Conservation (phyloP, 1,140 invertebrate species). For the Neodiprion pinetum region DNA sequence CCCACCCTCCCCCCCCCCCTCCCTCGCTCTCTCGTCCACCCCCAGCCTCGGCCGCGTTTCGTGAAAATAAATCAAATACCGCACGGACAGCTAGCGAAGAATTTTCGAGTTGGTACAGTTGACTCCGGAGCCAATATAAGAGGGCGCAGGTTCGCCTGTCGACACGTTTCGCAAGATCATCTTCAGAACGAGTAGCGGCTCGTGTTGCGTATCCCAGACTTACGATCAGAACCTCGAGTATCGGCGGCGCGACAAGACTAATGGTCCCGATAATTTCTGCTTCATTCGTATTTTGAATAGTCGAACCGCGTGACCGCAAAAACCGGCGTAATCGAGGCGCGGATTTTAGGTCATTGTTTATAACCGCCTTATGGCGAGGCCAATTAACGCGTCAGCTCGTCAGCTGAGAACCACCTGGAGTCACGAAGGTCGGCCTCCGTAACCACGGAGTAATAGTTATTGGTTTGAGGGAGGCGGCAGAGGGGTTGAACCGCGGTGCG, state of each 20-base stretch:
- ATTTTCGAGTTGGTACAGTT: too few relatives aligned
- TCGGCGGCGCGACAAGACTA: too few relatives aligned
- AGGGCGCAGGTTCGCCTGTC: too few relatives aligned
- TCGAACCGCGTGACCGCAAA: background rate
- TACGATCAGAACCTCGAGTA: too few relatives aligned
- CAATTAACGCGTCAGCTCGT: background rate
- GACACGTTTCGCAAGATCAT: too few relatives aligned
- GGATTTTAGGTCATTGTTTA: constrained; percentile 1
- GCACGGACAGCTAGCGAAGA: too few relatives aligned
- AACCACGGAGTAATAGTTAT: background rate
- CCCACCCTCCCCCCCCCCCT: background rate
- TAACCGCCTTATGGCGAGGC: background rate
- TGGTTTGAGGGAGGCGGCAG: background rate
- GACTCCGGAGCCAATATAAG: too few relatives aligned
- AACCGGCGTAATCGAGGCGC: background rate
- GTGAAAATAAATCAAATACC: background rate
- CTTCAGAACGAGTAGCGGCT: too few relatives aligned
- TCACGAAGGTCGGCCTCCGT: background rate
- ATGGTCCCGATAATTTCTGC: too few relatives aligned
- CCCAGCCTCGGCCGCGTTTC: background rate
- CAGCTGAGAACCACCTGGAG: background rate
- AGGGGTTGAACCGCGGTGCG: background rate
- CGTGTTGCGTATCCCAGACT: too few relatives aligned
- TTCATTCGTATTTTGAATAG: background rate
- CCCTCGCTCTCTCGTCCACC: background rate